Conservation (phyloP, 2,113 vertebrate species). For the Mus pahari region DNA sequence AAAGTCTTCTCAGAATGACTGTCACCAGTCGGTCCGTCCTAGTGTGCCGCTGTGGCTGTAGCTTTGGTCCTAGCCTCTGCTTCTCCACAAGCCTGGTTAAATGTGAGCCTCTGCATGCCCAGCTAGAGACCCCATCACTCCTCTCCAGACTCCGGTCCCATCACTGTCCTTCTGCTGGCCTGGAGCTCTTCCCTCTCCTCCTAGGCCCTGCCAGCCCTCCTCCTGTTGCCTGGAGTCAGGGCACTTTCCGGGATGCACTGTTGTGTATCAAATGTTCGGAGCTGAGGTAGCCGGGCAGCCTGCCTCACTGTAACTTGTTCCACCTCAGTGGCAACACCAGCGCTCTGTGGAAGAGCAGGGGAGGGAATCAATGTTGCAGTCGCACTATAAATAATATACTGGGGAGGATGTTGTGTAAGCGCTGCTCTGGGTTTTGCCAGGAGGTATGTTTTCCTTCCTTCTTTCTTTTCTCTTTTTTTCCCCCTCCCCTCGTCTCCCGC, state of each 20-base stretch:
- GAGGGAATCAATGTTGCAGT: constrained; percentile 95
- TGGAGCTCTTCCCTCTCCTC: background rate
- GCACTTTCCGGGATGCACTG: constrained; percentile 57
- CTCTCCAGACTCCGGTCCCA: background rate
- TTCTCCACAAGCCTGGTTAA: background rate
- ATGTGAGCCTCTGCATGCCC: background rate
- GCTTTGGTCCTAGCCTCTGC: background rate
- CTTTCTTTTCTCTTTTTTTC: constrained; percentile 67
- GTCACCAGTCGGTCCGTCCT: no score
- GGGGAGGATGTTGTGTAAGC: constrained; percentile 90
- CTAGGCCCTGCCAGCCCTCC: background rate
- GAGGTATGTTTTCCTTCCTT: constrained; percentile 86
- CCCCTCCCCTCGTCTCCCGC: constrained; percentile 39
- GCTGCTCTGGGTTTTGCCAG: constrained; percentile 91
- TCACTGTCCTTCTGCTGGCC: background rate
- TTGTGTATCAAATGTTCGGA: constrained; percentile 11
- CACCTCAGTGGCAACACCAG: background rate
- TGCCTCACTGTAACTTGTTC: background rate
- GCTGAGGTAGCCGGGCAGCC: background rate
- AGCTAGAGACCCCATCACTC: background rate
- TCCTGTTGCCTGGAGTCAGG: background rate
- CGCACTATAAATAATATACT: constrained; percentile 94
- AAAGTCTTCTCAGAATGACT: background rate
- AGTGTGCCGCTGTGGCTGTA: background rate
- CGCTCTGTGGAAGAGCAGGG: constrained; percentile 70